Evolutionary conservation across 2,113 vertebrate genomes (phyloP).

Genomic region (Nesoenas mayeri): DNA sequence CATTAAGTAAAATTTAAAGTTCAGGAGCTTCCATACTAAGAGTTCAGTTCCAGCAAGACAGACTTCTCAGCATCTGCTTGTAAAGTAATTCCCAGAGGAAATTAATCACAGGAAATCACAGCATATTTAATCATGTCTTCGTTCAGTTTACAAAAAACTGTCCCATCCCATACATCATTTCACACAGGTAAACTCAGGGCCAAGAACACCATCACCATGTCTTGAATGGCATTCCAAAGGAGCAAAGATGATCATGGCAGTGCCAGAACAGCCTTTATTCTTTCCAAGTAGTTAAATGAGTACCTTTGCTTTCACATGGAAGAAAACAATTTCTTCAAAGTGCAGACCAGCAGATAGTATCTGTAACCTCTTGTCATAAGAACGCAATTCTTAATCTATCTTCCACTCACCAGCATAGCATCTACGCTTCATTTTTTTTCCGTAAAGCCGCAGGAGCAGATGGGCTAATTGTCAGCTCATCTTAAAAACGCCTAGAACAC

Average conservation of each 20-base stretch:
- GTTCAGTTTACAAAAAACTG: neutral
- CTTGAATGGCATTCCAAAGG: neutral
- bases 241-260: neutral
- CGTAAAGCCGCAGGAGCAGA: neutral
- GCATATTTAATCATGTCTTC: neutral
- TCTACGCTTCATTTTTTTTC: neutral
- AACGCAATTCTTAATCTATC: neutral
- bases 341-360: neutral
- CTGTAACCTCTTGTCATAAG: neutral
- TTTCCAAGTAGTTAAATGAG: neutral
- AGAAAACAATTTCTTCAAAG: neutral
- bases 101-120: conserved; percentile 44
- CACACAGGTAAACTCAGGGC: neutral
- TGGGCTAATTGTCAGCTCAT: neutral
- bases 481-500: neutral
- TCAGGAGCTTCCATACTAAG: neutral
- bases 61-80: neutral
- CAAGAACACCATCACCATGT: neutral
- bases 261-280: neutral
- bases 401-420: neutral
- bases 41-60: neutral
- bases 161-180: neutral
- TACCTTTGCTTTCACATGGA: neutral
- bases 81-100: neutral
- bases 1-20: neutral